A percentile compares a stretch with the other conserved stretches of the same genome.
These are phyloP conservation scores for Semotilus atromaculatus DNA, from an alignment of 2,797 vertebrate genomes.

Conservation along the genomic window DNA sequence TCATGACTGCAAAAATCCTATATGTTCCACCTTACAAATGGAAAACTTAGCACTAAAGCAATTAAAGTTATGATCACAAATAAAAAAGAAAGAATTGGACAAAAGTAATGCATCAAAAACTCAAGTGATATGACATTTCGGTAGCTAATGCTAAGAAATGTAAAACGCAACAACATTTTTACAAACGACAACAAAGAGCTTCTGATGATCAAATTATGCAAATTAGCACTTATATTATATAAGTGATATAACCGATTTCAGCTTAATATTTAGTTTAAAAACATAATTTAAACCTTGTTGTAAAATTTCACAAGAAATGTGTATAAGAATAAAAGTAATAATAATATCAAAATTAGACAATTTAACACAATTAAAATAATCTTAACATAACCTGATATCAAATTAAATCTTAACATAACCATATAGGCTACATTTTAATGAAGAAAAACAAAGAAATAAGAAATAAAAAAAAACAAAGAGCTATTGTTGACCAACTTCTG, in stretches of 20 bases:
- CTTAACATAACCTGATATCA: neutral
- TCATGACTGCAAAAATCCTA: neutral
- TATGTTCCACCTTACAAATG: neutral
- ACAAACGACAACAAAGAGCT: neutral
- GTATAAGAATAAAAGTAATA: neutral
- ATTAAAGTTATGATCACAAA: neutral
- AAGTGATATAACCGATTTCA: no score
- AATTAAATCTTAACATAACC: neutral
- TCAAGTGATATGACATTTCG: neutral
- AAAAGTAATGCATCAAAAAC: neutral
- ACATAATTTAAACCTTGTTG: no score
- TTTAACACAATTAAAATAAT: neutral
- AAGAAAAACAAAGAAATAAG: neutral
- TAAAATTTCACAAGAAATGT: neutral
- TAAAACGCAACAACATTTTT: neutral
- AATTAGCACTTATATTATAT: no score
- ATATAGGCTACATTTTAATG: neutral
- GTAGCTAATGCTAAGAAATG: neutral
- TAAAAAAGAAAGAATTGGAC: slow-evolving; percentile 12
- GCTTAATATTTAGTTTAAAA: no score
- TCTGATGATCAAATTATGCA: neutral
- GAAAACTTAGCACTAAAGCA: neutral
- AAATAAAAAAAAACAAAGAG: neutral
- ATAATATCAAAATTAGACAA: neutral
- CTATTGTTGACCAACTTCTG: neutral